These are phyloP conservation scores for Conchocele bisecta DNA, from an alignment of 2,888 invertebrate species.

Conservation along the genomic window DNA sequence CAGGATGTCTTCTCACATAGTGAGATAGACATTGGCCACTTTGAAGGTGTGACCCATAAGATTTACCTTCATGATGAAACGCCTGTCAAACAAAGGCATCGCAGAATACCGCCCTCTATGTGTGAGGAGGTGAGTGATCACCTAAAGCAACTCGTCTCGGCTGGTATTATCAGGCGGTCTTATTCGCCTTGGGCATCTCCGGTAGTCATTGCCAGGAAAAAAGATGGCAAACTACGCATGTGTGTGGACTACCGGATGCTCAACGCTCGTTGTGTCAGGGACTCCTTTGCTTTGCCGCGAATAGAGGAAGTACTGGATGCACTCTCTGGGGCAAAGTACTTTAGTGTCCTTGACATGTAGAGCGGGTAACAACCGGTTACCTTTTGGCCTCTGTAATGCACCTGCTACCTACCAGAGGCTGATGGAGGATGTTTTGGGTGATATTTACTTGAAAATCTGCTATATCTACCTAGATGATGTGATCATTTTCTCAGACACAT, in stretches of 20 bases:
- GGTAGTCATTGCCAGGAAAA: constrained; percentile 37
- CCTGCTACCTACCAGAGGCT: too few species aligned
- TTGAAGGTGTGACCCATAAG: constrained; percentile 14
- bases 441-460: too few species aligned
- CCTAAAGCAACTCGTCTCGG: constrained; percentile 37
- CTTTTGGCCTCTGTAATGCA: too few species aligned
- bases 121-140: constrained; percentile 37
- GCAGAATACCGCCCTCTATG: constrained; percentile 44
- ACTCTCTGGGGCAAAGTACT: too few species aligned
- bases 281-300: constrained; percentile 44
- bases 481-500: too few species aligned
- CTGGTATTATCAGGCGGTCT: constrained; percentile 39
- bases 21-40: constrained; percentile 30
- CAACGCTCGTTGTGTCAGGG: constrained; percentile 39
- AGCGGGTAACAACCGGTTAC: too few species aligned
- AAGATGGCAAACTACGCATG: constrained; percentile 35
- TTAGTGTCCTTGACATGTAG: too few species aligned
- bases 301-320: too few species aligned
- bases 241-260: constrained; percentile 49
- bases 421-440: too few species aligned
- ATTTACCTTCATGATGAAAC: constrained; percentile 29
- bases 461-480: too few species aligned
- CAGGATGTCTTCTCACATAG: too few species aligned
- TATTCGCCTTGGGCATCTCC: constrained; percentile 37
- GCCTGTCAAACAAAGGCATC: constrained; percentile 46